Base-by-base conservation (phyloP, 2,113 vertebrate species). In the Podilymbus podiceps region DNA sequence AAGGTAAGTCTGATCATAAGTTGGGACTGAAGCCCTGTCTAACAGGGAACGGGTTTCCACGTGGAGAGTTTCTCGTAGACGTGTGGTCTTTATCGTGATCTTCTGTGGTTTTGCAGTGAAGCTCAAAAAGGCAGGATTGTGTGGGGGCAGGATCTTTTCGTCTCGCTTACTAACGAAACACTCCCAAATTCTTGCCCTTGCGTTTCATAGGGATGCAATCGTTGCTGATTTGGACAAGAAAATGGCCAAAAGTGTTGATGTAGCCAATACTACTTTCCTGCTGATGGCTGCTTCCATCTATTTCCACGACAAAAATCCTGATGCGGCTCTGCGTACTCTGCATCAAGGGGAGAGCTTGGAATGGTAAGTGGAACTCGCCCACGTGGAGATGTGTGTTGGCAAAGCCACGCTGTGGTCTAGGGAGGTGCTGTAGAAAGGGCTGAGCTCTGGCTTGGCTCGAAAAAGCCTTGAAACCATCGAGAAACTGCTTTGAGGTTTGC, bases 261-360 rank as follows among this genome's bases (percentile, higher is more conserved):
- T 99, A 19, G 85, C 98, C 76, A 99, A 99, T 84, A 99, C 98
- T 9, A 99, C 99, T 3, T 99, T 99, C 97, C 96, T 99, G 73
- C 97, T 99, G 67, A 99, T 99, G 99, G 99, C 99, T 0, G 99
- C 98, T 2, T 99, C 99, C 38, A 98, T 99, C 95, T 99, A 99
- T 84, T 97, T 98, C 96, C 99, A 99, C 0, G 98, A 99, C 76
- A 93, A 97, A 74, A 99, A 99, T 78, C 98, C 98, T 0, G 99
- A 99, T 0, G 99, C 99, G 0, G 99, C 99, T 1, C 97, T 99
- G 63, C 97, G 99, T 6, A 75, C 98, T 1, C 97, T 99, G 81
- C 99, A 99, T 85, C 99, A 99, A 93, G 99, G 99, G 28, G 99
- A 99, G 11, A 99, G 99, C 94, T 97, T 99, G 55, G 99, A 99